Conservation (phyloP, 1,140 invertebrate species). For the Grapholita molesta region DNA sequence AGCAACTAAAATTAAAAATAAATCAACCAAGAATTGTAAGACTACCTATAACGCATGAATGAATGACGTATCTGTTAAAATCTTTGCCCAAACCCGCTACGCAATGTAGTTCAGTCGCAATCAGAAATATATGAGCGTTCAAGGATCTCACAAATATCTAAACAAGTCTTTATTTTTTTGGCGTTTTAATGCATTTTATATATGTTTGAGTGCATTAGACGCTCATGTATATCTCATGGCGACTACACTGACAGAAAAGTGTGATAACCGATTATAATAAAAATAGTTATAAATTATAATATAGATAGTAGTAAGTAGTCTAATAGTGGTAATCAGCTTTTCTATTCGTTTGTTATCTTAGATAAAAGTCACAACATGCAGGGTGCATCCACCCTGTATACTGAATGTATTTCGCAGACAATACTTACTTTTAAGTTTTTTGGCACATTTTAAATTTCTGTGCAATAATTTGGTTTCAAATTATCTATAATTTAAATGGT, state of each 20-base stretch:
- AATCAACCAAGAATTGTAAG: neutral
- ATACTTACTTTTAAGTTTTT: conserved; percentile 8
- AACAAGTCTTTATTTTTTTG: neutral
- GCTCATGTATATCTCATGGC: neutral
- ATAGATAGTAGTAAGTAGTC: conserved; percentile 24
- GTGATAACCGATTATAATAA: conserved; percentile 33
- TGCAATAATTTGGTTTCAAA: conserved; percentile 21
- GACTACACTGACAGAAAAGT: conserved; percentile 31
- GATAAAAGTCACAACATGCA: conserved; percentile 8
- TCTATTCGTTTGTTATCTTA: neutral
- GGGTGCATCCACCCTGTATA: too few relatives aligned
- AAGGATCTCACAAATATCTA: neutral
- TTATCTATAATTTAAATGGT: conserved; percentile 22
- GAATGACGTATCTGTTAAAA: neutral
- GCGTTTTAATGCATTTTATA: too few relatives aligned
- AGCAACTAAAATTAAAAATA: too few relatives aligned
- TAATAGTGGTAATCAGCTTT: conserved; percentile 16
- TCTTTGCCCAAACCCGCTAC: neutral
- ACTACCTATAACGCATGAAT: neutral
- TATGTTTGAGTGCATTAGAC: too few relatives aligned
- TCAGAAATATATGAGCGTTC: neutral
- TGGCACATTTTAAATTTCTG: conserved; percentile 9
- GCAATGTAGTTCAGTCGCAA: neutral
- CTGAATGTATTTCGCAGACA: conserved; percentile 3
- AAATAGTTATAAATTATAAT: conserved; percentile 28